Conservation (phyloP, 1,140 invertebrate species). For the Helicoverpa armigera region DNA sequence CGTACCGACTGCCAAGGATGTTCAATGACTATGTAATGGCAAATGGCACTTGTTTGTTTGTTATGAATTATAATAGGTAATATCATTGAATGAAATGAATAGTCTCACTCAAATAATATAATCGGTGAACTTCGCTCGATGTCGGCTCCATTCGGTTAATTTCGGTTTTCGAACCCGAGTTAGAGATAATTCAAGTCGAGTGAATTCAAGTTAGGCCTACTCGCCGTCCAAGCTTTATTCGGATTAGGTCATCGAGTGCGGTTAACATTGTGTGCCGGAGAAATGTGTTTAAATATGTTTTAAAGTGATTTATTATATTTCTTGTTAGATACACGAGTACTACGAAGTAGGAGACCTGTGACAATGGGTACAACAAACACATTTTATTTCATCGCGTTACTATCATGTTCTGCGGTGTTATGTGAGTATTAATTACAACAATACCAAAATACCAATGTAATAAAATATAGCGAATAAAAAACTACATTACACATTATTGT, state of each 20-base stretch:
- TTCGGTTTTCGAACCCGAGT: too few species aligned
- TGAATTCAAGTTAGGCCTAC: too few species aligned
- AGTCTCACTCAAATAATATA: too few species aligned
- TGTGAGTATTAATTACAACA: slow-evolving; percentile 73
- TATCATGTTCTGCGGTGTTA: slow-evolving; percentile 75
- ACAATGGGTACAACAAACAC: slow-evolving; percentile 79
- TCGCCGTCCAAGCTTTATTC: slow-evolving; percentile 69
- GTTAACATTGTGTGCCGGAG: slow-evolving; percentile 83
- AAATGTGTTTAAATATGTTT: slow-evolving; percentile 75
- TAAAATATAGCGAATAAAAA: neutral
- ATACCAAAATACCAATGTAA: neutral
- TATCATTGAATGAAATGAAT: too few species aligned
- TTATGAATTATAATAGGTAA: too few species aligned
- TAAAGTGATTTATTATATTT: slow-evolving; percentile 79
- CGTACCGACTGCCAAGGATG: too few species aligned
- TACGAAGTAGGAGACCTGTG: slow-evolving; percentile 68
- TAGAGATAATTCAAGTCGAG: too few species aligned
- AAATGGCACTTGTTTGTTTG: too few species aligned
- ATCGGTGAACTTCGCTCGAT: too few species aligned
- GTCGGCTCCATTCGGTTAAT: too few species aligned
- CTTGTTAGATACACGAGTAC: slow-evolving; percentile 73
- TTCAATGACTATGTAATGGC: neutral
- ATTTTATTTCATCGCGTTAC: slow-evolving; percentile 75
- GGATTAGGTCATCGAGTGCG: slow-evolving; percentile 85
- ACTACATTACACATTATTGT: too few species aligned